Percentiles rank a stretch among this genome's conserved stretches.
These are phyloP conservation scores for Ammospiza maritima DNA, from an alignment of 2,797 vertebrate genomes.

Conservation along the genomic window DNA sequence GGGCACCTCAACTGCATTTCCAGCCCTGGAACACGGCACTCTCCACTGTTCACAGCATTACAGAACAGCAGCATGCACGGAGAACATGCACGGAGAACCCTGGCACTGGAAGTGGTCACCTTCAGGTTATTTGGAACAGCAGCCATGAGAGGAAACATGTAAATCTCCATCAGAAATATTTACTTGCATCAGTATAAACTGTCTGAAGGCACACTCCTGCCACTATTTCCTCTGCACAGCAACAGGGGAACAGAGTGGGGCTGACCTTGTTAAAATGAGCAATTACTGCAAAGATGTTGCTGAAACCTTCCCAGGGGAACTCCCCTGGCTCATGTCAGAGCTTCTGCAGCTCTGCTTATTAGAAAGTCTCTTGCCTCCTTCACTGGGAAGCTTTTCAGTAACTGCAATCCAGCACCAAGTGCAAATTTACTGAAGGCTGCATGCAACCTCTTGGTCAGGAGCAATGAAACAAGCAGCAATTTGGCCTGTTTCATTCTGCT, in stretches of 20 bases:
- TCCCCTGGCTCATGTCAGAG: background rate
- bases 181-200: background rate
- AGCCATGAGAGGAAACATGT: background rate
- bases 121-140: background rate
- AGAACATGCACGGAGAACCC: background rate
- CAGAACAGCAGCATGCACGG: background rate
- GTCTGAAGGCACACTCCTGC: background rate
- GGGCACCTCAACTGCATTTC: background rate
- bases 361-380: background rate
- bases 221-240: background rate
- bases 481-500: conserved; percentile 51
- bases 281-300: background rate
- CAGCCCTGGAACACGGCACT: conserved; percentile 1
- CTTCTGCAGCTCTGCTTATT: background rate
- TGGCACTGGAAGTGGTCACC: background rate
- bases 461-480: conserved; percentile 52
- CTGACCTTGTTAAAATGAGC: background rate
- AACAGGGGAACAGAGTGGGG: background rate
- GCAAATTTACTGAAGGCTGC: conserved; percentile 11
- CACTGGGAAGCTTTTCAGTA: background rate
- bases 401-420: background rate
- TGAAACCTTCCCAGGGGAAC: conserved; percentile 9
- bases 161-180: background rate
- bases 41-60: background rate
- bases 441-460: conserved; percentile 38